Evolutionary conservation across 2,888 invertebrate species (phyloP), one percentile per base, ranked within the genome.

Genomic region (Branchellion lobata): DNA sequence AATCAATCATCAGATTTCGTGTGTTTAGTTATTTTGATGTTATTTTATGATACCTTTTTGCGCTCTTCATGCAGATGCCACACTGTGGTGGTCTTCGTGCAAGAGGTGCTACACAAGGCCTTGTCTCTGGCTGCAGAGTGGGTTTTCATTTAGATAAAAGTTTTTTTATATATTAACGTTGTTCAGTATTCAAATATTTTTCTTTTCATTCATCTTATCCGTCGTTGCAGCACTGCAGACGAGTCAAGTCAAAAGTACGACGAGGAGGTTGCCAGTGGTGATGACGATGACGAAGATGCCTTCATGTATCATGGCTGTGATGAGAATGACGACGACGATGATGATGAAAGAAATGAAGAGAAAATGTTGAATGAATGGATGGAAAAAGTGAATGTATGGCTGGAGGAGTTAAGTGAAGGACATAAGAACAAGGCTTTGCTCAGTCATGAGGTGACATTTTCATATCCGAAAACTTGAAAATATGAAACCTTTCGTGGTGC

Each of bases 401-500:
- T 78, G 34, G 61, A 78, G 65, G 29, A 68, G 27, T 33, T 31
- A 31, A 57, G 24, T 18, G 24, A 57, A 57, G 61, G 24, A 57
- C 21, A 57, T n/a, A 24, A 57, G 5, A 14, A 5, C 24, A 57
- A n/a, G 3, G 21, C 14, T 24, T 5, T 65, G 5, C 78, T 78
- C 24, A 78, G 61, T n/a, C 78, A 78, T 78, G 61, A 78, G 47
- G 78, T 78, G 40, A 8, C 40, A 40, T 40, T 40, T 40, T 40
- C 40, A 40, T 40, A 40, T 8, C 14, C 40, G n/a, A n/a, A n/a
- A n/a, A n/a, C n/a, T n/a, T n/a, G n/a, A n/a, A n/a, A n/a, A n/a
- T n/a, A n/a, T n/a, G n/a, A n/a, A n/a, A 27, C 33, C 18, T 18
- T 24, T 68, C 21, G 27, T 68, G 29, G 29, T 27, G 29, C 33